Base-by-base conservation (phyloP, 2,888 invertebrate genomes). In the Pristionchus maxplancki region DNA sequence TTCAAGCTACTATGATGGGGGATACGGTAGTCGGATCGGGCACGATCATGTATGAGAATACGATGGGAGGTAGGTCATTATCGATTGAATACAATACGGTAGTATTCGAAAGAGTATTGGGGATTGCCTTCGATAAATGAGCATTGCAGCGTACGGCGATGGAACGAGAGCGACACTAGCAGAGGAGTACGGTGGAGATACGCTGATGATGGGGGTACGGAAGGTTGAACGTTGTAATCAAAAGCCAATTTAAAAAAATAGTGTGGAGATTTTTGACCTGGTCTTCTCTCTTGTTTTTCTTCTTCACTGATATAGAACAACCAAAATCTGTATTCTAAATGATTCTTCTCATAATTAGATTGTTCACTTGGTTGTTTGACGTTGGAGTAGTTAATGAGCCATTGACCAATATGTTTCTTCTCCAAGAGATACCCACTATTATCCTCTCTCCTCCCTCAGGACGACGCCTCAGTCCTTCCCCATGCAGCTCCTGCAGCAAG, bases 161-260 rank as follows among this genome's bases (percentile, higher is more conserved):
- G 78, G 78, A 5, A 78, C 78, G 78, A 13, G 24, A 48, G 78
- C 48, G 48, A 48, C 44, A 44, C 40, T 44, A 9, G 78, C 78
- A 17, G 71, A 74, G 71, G 78, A 78, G 44, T 74, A 40, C 20
- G 74, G 40, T 6, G 44, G 44, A 44, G 78, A 78, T 15, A 78
- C 40, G 44, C 78, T 78, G 0, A 78, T 78, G 78, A 78, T 78
- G 44, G 78, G 78, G 44, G 78, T 78, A 78, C n/a, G 78, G 1
- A 40, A 31, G 0, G 8, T 4, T 64, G 31, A 58, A 24, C 44
- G 6, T 44, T 44, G 44, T 6, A 44, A 44, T 9, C 44, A 44
- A 44, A 44, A 9, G 44, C 8, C 8, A 6, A 11, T 11, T 44
- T 44, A 44, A 6, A 44, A 44, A n/a, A n/a, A n/a, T n/a, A n/a